A percentile compares a stretch with the other conserved stretches of the same genome.
Conservation (phyloP, 2,888 invertebrate species). For the Catocala nupta region DNA sequence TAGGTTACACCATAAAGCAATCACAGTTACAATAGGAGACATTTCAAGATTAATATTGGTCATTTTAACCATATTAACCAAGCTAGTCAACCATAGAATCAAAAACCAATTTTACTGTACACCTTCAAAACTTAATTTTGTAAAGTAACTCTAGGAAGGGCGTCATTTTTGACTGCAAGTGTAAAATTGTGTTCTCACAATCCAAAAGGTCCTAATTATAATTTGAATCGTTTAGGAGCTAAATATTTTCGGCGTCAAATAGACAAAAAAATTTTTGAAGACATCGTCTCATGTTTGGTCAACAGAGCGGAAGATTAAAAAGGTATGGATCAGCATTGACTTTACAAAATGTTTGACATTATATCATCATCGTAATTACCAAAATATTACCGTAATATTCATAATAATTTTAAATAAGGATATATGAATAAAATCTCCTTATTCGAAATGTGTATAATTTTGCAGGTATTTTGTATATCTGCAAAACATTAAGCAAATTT, state of each 20-base stretch:
- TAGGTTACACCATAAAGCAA: constrained; percentile 63
- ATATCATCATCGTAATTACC: no score
- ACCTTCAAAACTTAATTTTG: constrained; percentile 6
- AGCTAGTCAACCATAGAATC: constrained; percentile 58
- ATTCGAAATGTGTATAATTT: no score
- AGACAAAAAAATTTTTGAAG: constrained; percentile 81
- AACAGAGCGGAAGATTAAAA: constrained; percentile 72
- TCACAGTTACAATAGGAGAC: constrained; percentile 75
- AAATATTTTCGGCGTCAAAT: constrained; percentile 84
- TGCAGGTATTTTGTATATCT: no score
- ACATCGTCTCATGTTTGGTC: constrained; percentile 82
- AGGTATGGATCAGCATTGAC: constrained; percentile 53
- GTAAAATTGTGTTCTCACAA: constrained; percentile 56
- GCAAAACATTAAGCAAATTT: no score
- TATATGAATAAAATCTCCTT: no score
- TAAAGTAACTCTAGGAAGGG: constrained; percentile 20
- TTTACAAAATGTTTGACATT: not conserved
- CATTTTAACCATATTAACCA: constrained; percentile 75
- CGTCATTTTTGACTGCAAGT: constrained; percentile 22
- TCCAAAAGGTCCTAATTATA: constrained; percentile 83
- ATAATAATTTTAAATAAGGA: no score
- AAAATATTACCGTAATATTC: no score
- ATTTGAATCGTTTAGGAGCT: constrained; percentile 84
- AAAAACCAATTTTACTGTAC: constrained; percentile 24
- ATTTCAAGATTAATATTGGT: constrained; percentile 82